phyloP scores from a whole-genome alignment of 2,113 vertebrate species.

The Rhodinocichla rosea region DNA sequence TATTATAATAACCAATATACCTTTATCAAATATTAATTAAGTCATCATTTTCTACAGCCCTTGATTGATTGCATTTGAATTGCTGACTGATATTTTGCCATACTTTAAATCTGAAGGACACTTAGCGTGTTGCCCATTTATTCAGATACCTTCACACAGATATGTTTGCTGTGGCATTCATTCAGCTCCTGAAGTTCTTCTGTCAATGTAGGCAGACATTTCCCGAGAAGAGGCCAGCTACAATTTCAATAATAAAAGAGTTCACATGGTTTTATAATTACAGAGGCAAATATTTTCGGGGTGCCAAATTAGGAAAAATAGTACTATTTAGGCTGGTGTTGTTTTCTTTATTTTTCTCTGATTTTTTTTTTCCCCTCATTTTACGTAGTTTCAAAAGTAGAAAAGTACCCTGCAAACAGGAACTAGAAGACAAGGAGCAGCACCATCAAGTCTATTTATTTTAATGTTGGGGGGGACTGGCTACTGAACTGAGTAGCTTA shows the following conservation, averaged over 20 bases:
- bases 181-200: slow-evolving; percentile 19
- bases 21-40: slow-evolving; percentile 59
- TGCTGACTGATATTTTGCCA: slow-evolving; percentile 13
- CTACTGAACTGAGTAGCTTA: not conserved
- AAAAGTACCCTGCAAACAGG: not conserved
- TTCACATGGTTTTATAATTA: not conserved
- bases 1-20: slow-evolving; percentile 30
- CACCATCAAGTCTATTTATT: not conserved
- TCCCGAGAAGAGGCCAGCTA: not conserved
- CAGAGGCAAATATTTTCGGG: not conserved
- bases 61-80: slow-evolving; percentile 19
- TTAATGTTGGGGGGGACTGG: not conserved
- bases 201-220: not conserved
- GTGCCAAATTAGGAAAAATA: not conserved
- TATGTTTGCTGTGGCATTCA: not conserved
- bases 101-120: not conserved
- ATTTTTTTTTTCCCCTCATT: not conserved
- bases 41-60: not conserved
- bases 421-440: not conserved
- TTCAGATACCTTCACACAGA: not conserved
- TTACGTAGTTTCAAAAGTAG: not conserved
- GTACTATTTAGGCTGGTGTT: not conserved
- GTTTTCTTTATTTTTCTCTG: not conserved
- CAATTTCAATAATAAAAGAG: not conserved
- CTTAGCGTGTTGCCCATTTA: not conserved